These are phyloP conservation scores for Oedothorax gibbosus DNA, from an alignment of 1,140 invertebrate species.

Conservation along the genomic window DNA sequence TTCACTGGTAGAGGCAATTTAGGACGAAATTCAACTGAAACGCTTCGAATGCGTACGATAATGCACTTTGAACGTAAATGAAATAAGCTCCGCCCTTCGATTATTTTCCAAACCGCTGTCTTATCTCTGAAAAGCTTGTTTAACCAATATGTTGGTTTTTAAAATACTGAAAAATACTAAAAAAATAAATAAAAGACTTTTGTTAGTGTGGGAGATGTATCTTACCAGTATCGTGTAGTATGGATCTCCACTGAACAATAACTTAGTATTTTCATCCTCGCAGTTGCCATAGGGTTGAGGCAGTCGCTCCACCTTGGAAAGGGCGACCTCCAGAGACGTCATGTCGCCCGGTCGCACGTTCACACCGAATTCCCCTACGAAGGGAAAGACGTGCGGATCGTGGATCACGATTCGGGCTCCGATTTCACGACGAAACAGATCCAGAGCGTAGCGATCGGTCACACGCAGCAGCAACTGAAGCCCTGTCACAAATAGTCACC, in stretches of 20 bases:
- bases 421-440: conserved; percentile 25
- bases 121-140: no score
- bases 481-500: background rate
- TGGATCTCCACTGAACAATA: background rate
- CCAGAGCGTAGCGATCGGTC: background rate
- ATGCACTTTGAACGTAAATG: no score
- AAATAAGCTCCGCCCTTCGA: no score
- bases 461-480: conserved; percentile 38
- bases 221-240: conserved; percentile 45
- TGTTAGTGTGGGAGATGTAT: no score
- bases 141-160: no score
- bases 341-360: conserved; percentile 28
- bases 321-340: conserved; percentile 24
- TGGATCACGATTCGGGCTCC: conserved; percentile 41
- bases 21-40: no score
- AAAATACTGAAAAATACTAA: no score
- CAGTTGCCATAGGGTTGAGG: conserved; percentile 28
- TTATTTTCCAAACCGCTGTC: no score
- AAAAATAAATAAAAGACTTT: no score
- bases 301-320: conserved; percentile 12
- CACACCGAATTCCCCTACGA: conserved; percentile 36
- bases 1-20: no score
- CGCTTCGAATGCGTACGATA: no score
- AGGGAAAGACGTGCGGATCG: conserved; percentile 36
- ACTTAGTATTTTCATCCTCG: background rate